phyloP scores from a whole-genome alignment of 2,797 vertebrate species.

The Sternotherus odoratus region DNA sequence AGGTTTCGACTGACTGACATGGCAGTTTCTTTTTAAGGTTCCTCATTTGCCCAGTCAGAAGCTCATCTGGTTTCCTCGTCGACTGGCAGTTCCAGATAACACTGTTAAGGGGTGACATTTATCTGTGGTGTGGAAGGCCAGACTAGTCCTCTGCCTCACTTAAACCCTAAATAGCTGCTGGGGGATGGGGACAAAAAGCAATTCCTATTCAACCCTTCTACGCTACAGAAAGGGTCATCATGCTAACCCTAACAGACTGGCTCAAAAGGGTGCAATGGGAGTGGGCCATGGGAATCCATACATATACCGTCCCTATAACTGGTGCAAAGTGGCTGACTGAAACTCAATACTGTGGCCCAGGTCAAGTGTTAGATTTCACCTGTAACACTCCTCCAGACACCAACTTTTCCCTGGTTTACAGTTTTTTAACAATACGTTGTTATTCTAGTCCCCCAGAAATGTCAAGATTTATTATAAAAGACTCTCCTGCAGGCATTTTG shows the following conservation, averaged over 20 bases:
- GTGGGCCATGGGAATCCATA: background rate
- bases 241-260: background rate
- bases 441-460: constrained; percentile 2
- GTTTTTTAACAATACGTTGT: background rate
- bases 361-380: background rate
- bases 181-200: background rate
- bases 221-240: background rate
- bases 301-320: background rate
- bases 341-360: background rate
- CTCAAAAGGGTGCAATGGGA: background rate
- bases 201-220: background rate
- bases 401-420: background rate
- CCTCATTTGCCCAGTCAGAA: background rate
- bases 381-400: background rate
- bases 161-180: background rate
- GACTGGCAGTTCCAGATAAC: background rate
- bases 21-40: background rate
- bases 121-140: background rate
- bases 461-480: constrained; percentile 1
- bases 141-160: accelerated
- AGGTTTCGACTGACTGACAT: background rate
- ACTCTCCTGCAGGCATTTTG: constrained; percentile 39
- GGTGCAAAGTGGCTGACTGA: background rate
- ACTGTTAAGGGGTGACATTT: background rate
- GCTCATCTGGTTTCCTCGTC: background rate